phyloP scores from a whole-genome alignment of 2,797 vertebrate genomes.

The Pitangus sulphuratus region DNA sequence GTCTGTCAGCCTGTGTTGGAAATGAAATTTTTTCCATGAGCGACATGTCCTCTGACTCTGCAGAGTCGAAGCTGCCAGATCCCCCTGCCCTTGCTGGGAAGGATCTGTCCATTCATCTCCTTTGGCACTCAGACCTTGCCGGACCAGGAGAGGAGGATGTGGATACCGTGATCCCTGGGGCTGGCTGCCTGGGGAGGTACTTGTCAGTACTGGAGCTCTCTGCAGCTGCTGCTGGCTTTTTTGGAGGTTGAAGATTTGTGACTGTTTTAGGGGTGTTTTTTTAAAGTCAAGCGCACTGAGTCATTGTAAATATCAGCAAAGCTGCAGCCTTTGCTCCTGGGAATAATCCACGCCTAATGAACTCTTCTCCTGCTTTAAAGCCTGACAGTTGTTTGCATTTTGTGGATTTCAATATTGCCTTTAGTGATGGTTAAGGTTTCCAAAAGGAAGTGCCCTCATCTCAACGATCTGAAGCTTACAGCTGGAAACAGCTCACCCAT shows the following conservation, averaged over 20 bases:
- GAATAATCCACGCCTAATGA: slow-evolving; percentile 2
- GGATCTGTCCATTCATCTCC: neutral
- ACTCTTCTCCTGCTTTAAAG: neutral
- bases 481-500: neutral
- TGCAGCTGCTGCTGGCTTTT: slow-evolving; percentile 49
- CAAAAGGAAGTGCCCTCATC: neutral
- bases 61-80: neutral
- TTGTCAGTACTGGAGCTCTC: neutral
- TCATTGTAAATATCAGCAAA: slow-evolving; percentile 52
- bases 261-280: neutral
- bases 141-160: neutral
- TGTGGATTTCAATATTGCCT: neutral
- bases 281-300: slow-evolving; percentile 27
- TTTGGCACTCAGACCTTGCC: neutral
- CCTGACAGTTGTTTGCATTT: neutral
- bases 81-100: neutral
- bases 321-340: slow-evolving; percentile 36
- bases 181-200: neutral
- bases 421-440: neutral
- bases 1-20: neutral
- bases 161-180: accelerated
- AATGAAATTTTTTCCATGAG: neutral
- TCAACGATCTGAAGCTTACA: neutral
- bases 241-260: neutral
- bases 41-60: neutral